Base-by-base conservation (phyloP, 64 coral and sea anemone genomes). In the Hydrozoanthus tunicans region DNA sequence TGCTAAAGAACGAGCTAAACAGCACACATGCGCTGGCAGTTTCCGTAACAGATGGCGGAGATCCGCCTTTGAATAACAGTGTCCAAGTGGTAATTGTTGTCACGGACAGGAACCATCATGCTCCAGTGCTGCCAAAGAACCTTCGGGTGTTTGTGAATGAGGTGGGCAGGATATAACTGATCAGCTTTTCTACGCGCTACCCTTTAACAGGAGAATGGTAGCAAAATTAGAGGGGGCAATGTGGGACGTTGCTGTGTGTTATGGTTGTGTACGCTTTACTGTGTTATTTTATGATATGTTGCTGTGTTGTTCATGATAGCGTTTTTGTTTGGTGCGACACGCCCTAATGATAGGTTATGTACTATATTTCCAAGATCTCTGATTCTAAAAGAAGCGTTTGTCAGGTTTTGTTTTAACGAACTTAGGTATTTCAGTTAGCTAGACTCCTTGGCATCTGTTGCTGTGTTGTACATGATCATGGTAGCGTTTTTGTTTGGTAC, bases 1-100 rank as follows among this genome's bases (percentile, higher is more conserved):
- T 9, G 9, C 68, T 88, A 11, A 43, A 4, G 59, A 23, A 32
- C 12, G 25, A 27, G 5, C 55, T 25, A 32, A 75, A 74, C 66
- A 88, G 56, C 57, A 88, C 68, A 52, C 68, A 53, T 24, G 17
- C 7, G 9, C 57, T 88, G 23, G 12, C 59, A 24, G 56, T 88
- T 73, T 58, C 26, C 3, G 84, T 88, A 70, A 88, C 69, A 56
- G 84, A 88, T 75, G 68, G 68, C 15, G 84, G 84, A 26, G n/a
- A 25, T 56, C 84, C 84, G 68, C 84, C 3, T 25, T 59, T 88
- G 55, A 74, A 74, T 54, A 88, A 67, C 69, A 88, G 68, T 61
- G n/a, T 58, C 8, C 52, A 24, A 7, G 84, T 88, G 24, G 17
- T 56, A 51, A 67, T 88, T 75, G 69, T 75, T 58, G 74, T 88